Percentiles rank a stretch among this genome's conserved stretches.
phyloP scores from a whole-genome alignment of 2,113 vertebrate species.

The Platycercus adscitus region DNA sequence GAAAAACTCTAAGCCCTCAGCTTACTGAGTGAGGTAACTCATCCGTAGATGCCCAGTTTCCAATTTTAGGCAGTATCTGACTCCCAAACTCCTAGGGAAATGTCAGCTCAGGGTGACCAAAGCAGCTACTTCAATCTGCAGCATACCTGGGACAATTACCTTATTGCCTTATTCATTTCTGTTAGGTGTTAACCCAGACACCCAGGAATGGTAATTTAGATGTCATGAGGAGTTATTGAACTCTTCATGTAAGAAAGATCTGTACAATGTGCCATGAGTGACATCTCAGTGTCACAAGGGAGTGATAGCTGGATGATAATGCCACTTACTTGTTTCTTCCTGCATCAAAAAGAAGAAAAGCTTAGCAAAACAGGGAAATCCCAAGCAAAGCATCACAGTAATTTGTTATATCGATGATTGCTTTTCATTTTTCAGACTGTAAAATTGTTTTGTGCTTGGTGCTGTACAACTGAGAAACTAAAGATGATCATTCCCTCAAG shows the following conservation, averaged over 20 bases:
- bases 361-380: neutral
- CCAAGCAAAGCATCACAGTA: neutral
- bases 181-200: neutral
- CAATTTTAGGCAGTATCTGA: neutral
- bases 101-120: neutral
- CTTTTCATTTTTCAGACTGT: neutral
- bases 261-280: constrained; percentile 37
- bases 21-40: neutral
- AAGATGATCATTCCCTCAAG: neutral
- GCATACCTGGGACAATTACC: neutral
- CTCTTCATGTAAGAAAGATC: constrained; percentile 5
- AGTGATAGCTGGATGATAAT: constrained; percentile 24
- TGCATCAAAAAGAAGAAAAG: neutral
- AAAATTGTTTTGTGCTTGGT: neutral
- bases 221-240: constrained; percentile 22
- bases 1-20: neutral
- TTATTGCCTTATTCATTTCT: constrained; percentile 12
- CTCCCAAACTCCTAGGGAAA: neutral
- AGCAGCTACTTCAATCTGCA: neutral
- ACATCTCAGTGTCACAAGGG: constrained; percentile 43
- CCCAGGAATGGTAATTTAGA: constrained; percentile 43
- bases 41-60: neutral
- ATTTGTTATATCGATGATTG: neutral
- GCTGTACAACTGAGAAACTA: neutral
- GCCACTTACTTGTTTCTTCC: neutral